These are phyloP conservation scores for Oikopleura vanhoeffeni DNA, from an alignment of 23 tunicate species.

Conservation along the genomic window DNA sequence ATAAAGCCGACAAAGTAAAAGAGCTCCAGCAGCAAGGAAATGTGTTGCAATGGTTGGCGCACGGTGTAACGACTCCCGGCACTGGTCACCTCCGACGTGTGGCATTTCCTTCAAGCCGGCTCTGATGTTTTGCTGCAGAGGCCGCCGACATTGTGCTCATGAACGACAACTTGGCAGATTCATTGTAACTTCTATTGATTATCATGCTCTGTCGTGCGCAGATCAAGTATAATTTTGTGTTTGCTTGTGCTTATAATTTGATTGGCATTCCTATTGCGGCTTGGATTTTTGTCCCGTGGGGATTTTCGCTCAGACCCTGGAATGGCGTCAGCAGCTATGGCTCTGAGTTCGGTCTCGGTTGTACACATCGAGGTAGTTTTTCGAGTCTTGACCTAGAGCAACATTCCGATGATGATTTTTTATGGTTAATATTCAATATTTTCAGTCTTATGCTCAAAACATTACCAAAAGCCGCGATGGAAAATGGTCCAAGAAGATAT, in stretches of 20 bases:
- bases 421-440: too few species aligned
- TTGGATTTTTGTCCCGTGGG: slow-evolving; percentile 50
- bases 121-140: slow-evolving; percentile 96
- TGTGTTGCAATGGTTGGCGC: slow-evolving; percentile 97
- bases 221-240: slow-evolving; percentile 65
- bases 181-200: slow-evolving; percentile 90
- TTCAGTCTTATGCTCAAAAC: slow-evolving; percentile 19
- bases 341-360: slow-evolving; percentile 76
- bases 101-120: slow-evolving; percentile 77
- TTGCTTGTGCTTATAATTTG: slow-evolving; percentile 85
- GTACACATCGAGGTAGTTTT: too few species aligned
- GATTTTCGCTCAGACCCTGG: slow-evolving; percentile 80
- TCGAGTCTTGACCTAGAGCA: too few species aligned
- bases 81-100: slow-evolving; percentile 86
- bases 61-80: slow-evolving; percentile 98
- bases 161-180: slow-evolving; percentile 76
- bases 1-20: slow-evolving; percentile 10
- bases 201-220: slow-evolving; percentile 58
- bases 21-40: slow-evolving; percentile 42
- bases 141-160: slow-evolving; percentile 96
- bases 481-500: neutral
- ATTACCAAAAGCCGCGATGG: neutral
- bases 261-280: slow-evolving; percentile 96
- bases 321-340: slow-evolving; percentile 99
- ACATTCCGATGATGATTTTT: too few species aligned